Evolutionary conservation across 2,113 vertebrate genomes (phyloP), one percentile per base, ranked within the genome.

Genomic region (Takifugu bimaculatus): DNA sequence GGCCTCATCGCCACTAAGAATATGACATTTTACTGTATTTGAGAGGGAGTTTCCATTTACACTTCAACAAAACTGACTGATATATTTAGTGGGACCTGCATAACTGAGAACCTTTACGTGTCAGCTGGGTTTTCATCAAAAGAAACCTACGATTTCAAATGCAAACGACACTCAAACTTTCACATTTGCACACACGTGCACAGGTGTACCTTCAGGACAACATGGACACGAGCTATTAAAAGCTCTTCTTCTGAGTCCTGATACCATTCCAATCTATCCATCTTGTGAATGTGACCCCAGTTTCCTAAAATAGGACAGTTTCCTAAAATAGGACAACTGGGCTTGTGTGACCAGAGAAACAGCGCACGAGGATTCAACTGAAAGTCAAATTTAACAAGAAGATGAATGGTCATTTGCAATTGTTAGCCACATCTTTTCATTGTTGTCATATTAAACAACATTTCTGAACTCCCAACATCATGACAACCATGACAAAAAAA

Each of bases 191-290:
- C 28, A 60, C 25, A 61, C 44, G 61, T 15, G 26, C 48, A 48
- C 55, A 54, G 57, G 57, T 73, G 68, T 52, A 39, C 61, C 25
- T 10, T 60, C 5, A 25, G 27, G 67, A 63, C 28, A 63, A 28
- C 54, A 56, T 57, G 45, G 14, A 53, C 20, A n/a, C 44, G 11
- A 44, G 53, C 82, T 87, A 87, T 87, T 74, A 74, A 82, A 81
- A 88, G 84, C 69, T 56, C 51, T 35, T 53, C 63, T 42, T n/a
- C 54, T 57, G 64, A 70, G 61, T 63, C 53, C 75, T 63, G 78
- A 82, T 75, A 72, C 80, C 78, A 79, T 83, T 81, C 81, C 80
- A 74, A 80, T 80, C 82, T 79, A 49, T 77, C 68, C 73, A 56
- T 39, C 67, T 51, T 53, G 68, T 68, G 61, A 76, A 79, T 72